Conservation (phyloP, 92 coral and sea anemone genomes). For the Epizoanthus scotinus region DNA sequence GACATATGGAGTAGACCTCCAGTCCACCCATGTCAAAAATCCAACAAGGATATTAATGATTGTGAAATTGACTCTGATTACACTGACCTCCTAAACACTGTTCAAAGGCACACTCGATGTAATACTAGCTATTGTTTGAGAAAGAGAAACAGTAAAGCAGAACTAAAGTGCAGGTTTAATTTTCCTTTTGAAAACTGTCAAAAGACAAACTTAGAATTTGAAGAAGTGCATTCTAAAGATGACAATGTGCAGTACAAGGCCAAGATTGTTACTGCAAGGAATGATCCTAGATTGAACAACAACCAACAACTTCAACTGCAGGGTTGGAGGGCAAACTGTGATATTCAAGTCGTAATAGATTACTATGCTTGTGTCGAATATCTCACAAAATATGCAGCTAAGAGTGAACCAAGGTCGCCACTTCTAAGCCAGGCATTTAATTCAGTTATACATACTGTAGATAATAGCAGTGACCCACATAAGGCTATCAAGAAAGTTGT, state of each 20-base stretch:
- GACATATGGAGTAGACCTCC: constrained; percentile 49
- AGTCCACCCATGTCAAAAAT: constrained; percentile 48
- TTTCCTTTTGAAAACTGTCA: constrained; percentile 65
- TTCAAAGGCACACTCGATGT: constrained; percentile 60
- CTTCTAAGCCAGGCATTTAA: constrained; percentile 68
- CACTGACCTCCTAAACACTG: constrained; percentile 57
- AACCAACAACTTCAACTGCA: constrained; percentile 77
- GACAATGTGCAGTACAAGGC: constrained; percentile 65
- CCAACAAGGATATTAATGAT: constrained; percentile 21
- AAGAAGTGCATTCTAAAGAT: constrained; percentile 64
- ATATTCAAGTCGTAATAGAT: constrained; percentile 79
- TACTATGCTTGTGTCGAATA: constrained; percentile 81
- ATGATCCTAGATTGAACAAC: constrained; percentile 75
- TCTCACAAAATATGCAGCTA: constrained; percentile 76
- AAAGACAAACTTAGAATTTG: constrained; percentile 71
- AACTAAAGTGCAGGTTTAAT: constrained; percentile 59
- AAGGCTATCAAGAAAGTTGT: constrained; percentile 59
- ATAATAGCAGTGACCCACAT: constrained; percentile 55
- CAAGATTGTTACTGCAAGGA: constrained; percentile 71
- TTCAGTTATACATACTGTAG: constrained; percentile 52
- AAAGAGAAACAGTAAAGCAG: constrained; percentile 43
- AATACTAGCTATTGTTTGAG: constrained; percentile 67
- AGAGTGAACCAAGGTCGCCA: constrained; percentile 73
- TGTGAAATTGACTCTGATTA: constrained; percentile 48
- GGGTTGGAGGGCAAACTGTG: constrained; percentile 84